Conservation (phyloP, 2,888 invertebrate genomes). For the Busseola fusca region DNA sequence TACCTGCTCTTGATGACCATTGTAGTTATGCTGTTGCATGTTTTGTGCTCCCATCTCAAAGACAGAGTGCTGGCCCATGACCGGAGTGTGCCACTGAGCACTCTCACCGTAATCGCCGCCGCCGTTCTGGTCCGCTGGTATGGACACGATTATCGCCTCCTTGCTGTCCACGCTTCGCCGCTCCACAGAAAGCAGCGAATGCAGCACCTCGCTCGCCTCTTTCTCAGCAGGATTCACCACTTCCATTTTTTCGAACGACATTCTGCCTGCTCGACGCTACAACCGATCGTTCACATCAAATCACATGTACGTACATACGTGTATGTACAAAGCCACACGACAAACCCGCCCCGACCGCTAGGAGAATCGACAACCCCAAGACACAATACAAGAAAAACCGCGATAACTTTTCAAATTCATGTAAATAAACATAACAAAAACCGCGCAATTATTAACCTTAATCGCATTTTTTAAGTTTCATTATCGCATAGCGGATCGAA, state of each 20-base stretch:
- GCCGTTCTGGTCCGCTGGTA: constrained; percentile 83
- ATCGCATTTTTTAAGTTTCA: constrained; percentile 90
- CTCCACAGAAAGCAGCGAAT: constrained; percentile 91
- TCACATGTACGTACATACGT: constrained; percentile 87
- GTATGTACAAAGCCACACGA: constrained; percentile 82
- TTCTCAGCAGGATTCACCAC: constrained; percentile 91
- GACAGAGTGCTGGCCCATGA: constrained; percentile 88
- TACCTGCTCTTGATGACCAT: constrained; percentile 87
- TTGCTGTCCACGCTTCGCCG: constrained; percentile 90
- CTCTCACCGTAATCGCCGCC: constrained; percentile 86
- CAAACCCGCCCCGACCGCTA: constrained; percentile 82
- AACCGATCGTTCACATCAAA: constrained; percentile 85
- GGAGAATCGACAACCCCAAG: constrained; percentile 74
- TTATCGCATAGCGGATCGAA: constrained; percentile 90
- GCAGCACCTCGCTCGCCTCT: constrained; percentile 92
- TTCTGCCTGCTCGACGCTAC: constrained; percentile 79
- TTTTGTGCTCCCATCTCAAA: constrained; percentile 83
- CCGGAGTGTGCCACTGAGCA: constrained; percentile 91
- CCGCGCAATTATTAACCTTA: constrained; percentile 90
- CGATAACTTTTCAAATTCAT: constrained; percentile 89
- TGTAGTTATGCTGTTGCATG: constrained; percentile 85
- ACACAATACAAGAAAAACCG: constrained; percentile 84
- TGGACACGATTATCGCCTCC: constrained; percentile 86
- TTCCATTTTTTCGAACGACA: constrained; percentile 90
- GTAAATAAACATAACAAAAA: constrained; percentile 90